phyloP scores from a whole-genome alignment of 1,140 invertebrate species.

The Drosophila guanche region DNA sequence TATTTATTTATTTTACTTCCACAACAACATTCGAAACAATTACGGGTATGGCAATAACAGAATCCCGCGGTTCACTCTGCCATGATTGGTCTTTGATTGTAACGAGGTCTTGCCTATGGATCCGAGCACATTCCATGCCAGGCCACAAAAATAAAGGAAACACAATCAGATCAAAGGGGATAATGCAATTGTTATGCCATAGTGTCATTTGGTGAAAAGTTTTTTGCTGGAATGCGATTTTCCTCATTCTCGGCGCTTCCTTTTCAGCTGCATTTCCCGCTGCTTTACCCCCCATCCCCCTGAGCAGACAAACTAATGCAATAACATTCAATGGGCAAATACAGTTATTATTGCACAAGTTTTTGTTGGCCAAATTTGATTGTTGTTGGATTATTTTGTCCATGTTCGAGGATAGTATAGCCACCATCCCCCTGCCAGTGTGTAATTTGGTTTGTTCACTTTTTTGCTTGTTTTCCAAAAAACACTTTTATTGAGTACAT shows the following conservation, averaged over 20 bases:
- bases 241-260: conserved; percentile 20
- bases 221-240: conserved; percentile 57
- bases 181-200: conserved; percentile 61
- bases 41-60: no score
- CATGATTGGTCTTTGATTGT: conserved; percentile 24
- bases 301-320: conserved; percentile 65
- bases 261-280: conserved; percentile 24
- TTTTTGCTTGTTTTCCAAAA: conserved; percentile 56
- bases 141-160: conserved; percentile 15
- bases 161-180: conserved; percentile 45
- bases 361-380: conserved; percentile 49
- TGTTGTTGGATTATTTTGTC: conserved; percentile 48
- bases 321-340: conserved; percentile 77
- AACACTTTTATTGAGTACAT: conserved; percentile 63
- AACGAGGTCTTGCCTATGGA: conserved; percentile 1
- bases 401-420: conserved; percentile 1
- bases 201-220: conserved; percentile 61
- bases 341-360: conserved; percentile 68
- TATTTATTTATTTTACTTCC: no score
- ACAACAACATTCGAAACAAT: no score
- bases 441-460: conserved; percentile 65
- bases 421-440: not conserved
- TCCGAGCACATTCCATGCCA: not conserved
- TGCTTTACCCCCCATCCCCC: conserved; percentile 4
- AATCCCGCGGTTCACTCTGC: not conserved